A percentile compares a stretch with the other conserved stretches of the same genome.
These are phyloP conservation scores for Bufo gargarizans DNA, from an alignment of 2,113 vertebrate genomes.

Conservation along the genomic window DNA sequence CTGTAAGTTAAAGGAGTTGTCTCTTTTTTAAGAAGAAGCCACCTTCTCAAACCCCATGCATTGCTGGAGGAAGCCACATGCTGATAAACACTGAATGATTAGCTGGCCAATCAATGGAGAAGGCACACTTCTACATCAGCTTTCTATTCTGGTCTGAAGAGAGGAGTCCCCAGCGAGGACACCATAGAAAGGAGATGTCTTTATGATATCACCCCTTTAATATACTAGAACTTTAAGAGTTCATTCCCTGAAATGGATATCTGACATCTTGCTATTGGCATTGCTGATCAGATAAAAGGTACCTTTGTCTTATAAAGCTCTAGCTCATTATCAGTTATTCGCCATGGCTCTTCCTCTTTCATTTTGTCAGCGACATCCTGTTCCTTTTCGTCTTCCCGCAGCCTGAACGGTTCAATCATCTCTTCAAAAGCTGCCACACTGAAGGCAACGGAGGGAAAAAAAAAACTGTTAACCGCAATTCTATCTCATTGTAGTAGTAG, in stretches of 20 bases:
- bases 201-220: no score
- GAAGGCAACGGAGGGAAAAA: slow-evolving; percentile 7
- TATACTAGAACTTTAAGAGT: no score
- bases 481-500: background rate
- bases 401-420: slow-evolving; percentile 91
- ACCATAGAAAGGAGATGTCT: no score
- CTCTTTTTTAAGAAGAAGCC: no score
- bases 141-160: no score
- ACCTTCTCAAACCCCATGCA: no score
- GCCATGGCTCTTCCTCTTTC: slow-evolving; percentile 96
- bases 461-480: background rate
- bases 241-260: no score
- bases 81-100: no score
- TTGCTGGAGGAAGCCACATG: no score
- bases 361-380: slow-evolving; percentile 92
- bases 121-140: background rate
- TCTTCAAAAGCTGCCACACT: slow-evolving; percentile 90
- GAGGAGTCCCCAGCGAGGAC: no score
- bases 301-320: slow-evolving; percentile 97
- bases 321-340: slow-evolving; percentile 95
- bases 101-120: background rate
- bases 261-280: no score
- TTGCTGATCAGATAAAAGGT: background rate
- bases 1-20: no score
- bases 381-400: slow-evolving; percentile 96